phyloP scores from a whole-genome alignment of 2,888 invertebrate genomes.

The Malachius bipustulatus region DNA sequence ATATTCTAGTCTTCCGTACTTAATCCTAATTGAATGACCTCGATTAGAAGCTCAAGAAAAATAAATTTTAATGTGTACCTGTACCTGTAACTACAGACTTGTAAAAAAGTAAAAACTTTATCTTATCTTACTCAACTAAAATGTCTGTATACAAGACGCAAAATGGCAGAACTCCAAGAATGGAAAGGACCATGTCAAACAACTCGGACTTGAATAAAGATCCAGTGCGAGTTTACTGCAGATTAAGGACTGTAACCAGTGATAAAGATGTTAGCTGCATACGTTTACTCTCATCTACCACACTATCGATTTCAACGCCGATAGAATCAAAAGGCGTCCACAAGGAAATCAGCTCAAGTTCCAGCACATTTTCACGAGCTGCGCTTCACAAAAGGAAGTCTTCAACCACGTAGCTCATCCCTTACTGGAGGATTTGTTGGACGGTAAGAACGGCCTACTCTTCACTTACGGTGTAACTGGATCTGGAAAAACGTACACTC shows the following conservation, averaged over 20 bases:
- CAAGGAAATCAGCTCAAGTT: conserved; percentile 66
- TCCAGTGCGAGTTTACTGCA: conserved; percentile 80
- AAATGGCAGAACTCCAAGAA: not conserved
- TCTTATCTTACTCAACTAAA: no score
- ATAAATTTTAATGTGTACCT: no score
- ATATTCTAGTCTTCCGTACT: no score
- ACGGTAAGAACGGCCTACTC: conserved; percentile 82
- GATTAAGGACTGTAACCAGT: conserved; percentile 67
- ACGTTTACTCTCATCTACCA: conserved; percentile 55
- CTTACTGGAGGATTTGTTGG: conserved; percentile 72
- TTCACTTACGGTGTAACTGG: conserved; percentile 98
- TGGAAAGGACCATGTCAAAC: not conserved
- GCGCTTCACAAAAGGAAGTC: conserved; percentile 67
- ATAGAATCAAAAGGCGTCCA: conserved; percentile 42
- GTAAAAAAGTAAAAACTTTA: no score
- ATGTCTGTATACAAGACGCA: no score
- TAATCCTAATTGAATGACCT: no score
- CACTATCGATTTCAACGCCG: conserved; percentile 54
- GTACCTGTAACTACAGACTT: no score
- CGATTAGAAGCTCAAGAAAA: no score
- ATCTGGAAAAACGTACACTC: conserved; percentile 94
- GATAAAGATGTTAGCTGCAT: conserved; percentile 55
- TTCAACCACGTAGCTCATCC: conserved; percentile 78
- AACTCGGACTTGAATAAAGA: conserved; percentile 40
- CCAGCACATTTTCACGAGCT: conserved; percentile 75